phyloP scores from a whole-genome alignment of 2,113 vertebrate species.

The Clarias gariepinus region DNA sequence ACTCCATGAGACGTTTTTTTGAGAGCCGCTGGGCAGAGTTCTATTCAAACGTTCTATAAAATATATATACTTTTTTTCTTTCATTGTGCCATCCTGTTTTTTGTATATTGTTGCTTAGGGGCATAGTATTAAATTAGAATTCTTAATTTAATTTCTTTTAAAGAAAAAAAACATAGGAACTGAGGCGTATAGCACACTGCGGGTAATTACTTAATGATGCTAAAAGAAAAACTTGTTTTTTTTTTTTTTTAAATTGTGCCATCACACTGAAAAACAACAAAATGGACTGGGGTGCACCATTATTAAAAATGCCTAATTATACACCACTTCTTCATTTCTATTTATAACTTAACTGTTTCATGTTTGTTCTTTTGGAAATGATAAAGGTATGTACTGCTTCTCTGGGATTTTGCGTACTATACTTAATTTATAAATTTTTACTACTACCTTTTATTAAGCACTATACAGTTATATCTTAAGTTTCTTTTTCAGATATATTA shows the following conservation, averaged over 20 bases:
- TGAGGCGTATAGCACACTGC: not conserved
- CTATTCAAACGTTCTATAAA: constrained; percentile 78
- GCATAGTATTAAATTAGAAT: not conserved
- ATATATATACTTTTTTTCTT: constrained; percentile 74
- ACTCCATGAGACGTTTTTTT: constrained; percentile 87
- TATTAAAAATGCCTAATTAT: not conserved
- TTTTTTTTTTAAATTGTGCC: too few relatives aligned
- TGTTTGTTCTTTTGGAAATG: not conserved
- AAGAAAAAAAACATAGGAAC: not conserved
- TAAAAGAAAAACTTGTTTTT: too few relatives aligned
- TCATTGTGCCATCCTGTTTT: constrained; percentile 48
- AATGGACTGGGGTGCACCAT: not conserved
- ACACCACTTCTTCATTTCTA: not conserved
- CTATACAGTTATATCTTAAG: not conserved
- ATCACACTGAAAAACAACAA: constrained; percentile 2
- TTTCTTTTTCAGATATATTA: not conserved
- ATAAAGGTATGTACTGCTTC: not conserved
- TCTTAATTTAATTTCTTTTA: constrained; percentile 14
- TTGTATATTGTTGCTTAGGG: constrained; percentile 22
- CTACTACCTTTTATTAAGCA: not conserved
- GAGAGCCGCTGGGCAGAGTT: constrained; percentile 94
- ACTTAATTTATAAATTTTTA: not conserved
- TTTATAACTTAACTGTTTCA: constrained; percentile 1
- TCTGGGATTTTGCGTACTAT: not conserved
- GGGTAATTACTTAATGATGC: not conserved